phyloP scores from a whole-genome alignment of 2,797 vertebrate genomes.

The Phoxinus dragarum region DNA sequence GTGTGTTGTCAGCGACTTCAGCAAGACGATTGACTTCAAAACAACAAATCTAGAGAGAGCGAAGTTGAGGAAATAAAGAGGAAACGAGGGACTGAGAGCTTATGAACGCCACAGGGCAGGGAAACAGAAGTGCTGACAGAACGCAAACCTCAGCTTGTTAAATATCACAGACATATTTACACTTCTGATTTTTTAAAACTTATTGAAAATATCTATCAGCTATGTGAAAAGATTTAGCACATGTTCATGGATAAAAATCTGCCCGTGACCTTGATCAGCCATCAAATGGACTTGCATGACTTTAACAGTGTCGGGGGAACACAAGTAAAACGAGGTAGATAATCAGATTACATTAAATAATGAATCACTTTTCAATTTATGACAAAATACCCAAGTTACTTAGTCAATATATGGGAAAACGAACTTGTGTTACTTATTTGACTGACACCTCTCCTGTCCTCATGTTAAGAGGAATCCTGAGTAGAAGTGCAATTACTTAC shows the following conservation, averaged over 20 bases:
- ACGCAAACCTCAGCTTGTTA: not conserved
- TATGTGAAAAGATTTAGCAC: not conserved
- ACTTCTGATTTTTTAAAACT: not conserved
- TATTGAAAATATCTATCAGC: not conserved
- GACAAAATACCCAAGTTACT: too few relatives aligned
- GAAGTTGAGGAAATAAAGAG: not conserved
- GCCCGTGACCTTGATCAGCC: not conserved
- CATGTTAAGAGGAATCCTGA: not conserved
- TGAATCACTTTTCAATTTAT: not conserved
- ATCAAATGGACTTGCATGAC: not conserved
- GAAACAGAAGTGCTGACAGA: constrained; percentile 12
- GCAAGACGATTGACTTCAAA: not conserved
- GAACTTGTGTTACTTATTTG: too few relatives aligned
- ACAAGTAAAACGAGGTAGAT: too few relatives aligned
- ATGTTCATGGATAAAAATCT: not conserved
- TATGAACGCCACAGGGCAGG: not conserved
- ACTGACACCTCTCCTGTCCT: too few relatives aligned
- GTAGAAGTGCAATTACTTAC: not conserved
- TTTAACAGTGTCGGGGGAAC: not conserved
- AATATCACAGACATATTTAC: not conserved
- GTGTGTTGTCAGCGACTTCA: constrained; percentile 16
- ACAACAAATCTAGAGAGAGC: constrained; percentile 11
- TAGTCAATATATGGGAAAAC: too few relatives aligned
- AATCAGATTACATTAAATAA: not conserved
- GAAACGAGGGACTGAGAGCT: not conserved